These are phyloP conservation scores for Rhynchomys soricoides DNA, from an alignment of 2,113 vertebrate species.

Conservation along the genomic window DNA sequence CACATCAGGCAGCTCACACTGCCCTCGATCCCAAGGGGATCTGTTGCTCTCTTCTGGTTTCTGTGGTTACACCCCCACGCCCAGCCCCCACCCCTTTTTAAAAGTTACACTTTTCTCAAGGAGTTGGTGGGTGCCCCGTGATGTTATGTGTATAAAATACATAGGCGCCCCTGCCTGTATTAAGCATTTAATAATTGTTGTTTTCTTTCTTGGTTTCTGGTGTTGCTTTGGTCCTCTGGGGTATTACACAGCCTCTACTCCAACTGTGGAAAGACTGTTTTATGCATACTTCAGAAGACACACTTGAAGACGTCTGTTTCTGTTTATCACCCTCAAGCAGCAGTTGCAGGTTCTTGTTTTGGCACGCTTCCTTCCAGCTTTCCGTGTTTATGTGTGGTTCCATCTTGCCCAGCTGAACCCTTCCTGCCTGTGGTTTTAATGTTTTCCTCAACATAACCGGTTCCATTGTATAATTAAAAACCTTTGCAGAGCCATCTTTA, in stretches of 20 bases:
- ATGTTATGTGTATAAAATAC: background rate
- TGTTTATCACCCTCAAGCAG: background rate
- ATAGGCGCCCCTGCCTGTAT: background rate
- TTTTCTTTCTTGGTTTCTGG: background rate
- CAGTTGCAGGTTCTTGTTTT: background rate
- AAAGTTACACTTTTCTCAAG: background rate
- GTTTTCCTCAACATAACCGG: background rate
- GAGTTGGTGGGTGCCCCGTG: background rate
- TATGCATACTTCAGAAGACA: background rate
- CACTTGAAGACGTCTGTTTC: background rate
- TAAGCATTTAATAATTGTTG: background rate
- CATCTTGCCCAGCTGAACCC: background rate
- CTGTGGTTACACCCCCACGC: too few species aligned
- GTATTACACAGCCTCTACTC: background rate
- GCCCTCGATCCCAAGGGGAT: background rate
- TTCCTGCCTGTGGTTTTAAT: background rate
- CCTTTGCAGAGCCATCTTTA: background rate
- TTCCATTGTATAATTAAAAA: background rate
- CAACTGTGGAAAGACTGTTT: background rate
- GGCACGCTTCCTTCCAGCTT: background rate
- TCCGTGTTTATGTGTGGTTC: background rate
- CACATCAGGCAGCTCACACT: background rate
- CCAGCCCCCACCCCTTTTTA: background rate
- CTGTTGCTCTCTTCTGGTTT: background rate
- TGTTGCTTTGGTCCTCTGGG: conserved; percentile 16